Evolutionary conservation across 64 coral and sea anemone genomes (phyloP).

Genomic region (Montipora cactus): DNA sequence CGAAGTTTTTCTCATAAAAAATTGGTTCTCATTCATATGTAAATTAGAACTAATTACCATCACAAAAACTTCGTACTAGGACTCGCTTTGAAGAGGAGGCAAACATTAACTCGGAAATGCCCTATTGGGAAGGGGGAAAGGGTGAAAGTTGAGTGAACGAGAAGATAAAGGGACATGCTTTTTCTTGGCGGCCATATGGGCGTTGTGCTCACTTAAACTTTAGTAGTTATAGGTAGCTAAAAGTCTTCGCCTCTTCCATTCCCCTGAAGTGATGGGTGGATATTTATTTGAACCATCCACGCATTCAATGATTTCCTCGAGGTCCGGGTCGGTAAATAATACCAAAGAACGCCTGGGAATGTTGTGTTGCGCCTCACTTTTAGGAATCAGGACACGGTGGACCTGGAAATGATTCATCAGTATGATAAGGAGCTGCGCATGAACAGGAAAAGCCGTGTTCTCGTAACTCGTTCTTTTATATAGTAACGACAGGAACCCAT

Average conservation of each 20-base stretch:
- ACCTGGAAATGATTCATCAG: slow-evolving; percentile 3
- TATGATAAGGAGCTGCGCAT: background rate
- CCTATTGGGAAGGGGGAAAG: background rate
- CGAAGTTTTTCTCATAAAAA: too few species aligned
- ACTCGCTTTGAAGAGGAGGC: too few species aligned
- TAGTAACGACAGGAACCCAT: too few species aligned
- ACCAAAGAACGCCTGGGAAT: slow-evolving; percentile 1
- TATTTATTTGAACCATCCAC: slow-evolving; percentile 76
- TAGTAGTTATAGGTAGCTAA: slow-evolving; percentile 46
- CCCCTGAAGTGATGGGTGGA: slow-evolving; percentile 56
- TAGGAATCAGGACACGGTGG: slow-evolving; percentile 55
- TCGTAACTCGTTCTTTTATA: too few species aligned
- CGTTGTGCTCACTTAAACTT: background rate
- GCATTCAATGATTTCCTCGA: slow-evolving; percentile 5
- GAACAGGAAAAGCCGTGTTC: too few species aligned
- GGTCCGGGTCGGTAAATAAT: slow-evolving; percentile 4
- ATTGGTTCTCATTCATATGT: too few species aligned
- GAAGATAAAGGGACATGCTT: too few species aligned
- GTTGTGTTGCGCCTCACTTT: background rate
- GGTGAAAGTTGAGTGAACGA: background rate
- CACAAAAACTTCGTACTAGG: too few species aligned
- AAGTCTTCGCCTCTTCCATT: slow-evolving; percentile 44
- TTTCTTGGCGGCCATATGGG: too few species aligned
- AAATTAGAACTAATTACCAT: too few species aligned
- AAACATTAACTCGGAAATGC: too few species aligned